Evolutionary conservation across 2,888 invertebrate genomes (phyloP).

Genomic region (Lithophane semibrunnea): DNA sequence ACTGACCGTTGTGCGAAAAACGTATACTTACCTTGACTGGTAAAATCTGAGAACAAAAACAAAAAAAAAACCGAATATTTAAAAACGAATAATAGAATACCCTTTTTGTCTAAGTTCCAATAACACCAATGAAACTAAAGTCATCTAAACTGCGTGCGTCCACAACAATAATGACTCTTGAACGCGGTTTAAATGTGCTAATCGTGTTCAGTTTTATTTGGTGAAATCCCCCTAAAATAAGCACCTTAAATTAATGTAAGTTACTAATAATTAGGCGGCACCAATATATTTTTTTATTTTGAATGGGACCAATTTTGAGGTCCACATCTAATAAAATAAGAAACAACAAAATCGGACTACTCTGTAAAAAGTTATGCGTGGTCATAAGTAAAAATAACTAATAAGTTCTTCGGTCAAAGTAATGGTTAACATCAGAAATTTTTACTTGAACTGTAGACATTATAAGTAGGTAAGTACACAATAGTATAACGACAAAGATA

Average conservation of each 20-base stretch:
- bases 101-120: background rate
- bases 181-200: no score
- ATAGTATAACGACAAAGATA: no score
- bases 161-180: no score
- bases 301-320: background rate
- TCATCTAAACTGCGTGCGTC: no score
- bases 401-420: background rate
- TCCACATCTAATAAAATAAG: no score
- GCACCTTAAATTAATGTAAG: background rate
- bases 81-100: no score
- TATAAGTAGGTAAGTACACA: background rate
- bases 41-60: background rate
- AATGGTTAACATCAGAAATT: background rate
- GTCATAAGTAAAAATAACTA: no score
- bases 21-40: background rate
- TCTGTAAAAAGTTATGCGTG: background rate
- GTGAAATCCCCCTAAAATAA: background rate
- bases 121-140: no score
- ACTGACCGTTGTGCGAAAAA: background rate
- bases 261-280: background rate
- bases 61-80: no score
- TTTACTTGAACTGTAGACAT: background rate
- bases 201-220: no score
- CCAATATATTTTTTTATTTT: background rate
- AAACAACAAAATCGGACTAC: background rate